Evolutionary conservation across 2,113 vertebrate species (phyloP).

Genomic region (Furnarius figulus): DNA sequence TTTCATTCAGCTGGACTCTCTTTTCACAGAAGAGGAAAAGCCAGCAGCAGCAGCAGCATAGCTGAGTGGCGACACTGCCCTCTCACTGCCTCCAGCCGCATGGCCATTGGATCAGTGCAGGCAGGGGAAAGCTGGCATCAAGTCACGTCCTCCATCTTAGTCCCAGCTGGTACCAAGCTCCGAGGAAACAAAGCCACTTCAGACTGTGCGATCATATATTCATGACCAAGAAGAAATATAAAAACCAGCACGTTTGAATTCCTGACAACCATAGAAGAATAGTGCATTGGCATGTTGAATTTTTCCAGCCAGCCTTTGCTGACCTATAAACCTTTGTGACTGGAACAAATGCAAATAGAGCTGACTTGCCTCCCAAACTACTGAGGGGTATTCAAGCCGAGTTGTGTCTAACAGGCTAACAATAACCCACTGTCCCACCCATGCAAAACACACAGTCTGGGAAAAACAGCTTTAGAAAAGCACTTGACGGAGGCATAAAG

Average conservation of each 20-base stretch:
- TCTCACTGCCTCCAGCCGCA: constrained; percentile 65
- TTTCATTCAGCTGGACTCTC: neutral
- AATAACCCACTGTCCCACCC: constrained; percentile 83
- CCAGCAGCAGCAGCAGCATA: neutral
- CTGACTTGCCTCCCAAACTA: constrained; percentile 88
- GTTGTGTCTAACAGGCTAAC: constrained; percentile 82
- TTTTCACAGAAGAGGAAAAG: neutral
- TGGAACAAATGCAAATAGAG: constrained; percentile 96
- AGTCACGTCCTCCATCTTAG: constrained; percentile 75
- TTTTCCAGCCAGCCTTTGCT: constrained; percentile 86
- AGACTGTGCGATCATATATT: constrained; percentile 73
- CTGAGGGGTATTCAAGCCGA: constrained; percentile 89
- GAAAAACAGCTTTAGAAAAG: constrained; percentile 75
- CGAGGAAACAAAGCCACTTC: constrained; percentile 69
- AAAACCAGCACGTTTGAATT: constrained; percentile 70
- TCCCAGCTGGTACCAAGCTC: constrained; percentile 77
- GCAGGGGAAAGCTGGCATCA: constrained; percentile 65
- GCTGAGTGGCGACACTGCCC: constrained; percentile 49
- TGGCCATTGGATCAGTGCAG: constrained; percentile 45
- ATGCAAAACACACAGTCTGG: constrained; percentile 76
- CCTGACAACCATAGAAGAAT: constrained; percentile 74
- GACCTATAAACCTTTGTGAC: constrained; percentile 96
- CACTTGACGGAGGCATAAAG: constrained; percentile 67
- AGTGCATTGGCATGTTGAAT: constrained; percentile 70
- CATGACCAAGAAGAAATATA: constrained; percentile 73